Base-by-base conservation (phyloP, 2,113 vertebrate genomes). In the Miniopterus natalensis region DNA sequence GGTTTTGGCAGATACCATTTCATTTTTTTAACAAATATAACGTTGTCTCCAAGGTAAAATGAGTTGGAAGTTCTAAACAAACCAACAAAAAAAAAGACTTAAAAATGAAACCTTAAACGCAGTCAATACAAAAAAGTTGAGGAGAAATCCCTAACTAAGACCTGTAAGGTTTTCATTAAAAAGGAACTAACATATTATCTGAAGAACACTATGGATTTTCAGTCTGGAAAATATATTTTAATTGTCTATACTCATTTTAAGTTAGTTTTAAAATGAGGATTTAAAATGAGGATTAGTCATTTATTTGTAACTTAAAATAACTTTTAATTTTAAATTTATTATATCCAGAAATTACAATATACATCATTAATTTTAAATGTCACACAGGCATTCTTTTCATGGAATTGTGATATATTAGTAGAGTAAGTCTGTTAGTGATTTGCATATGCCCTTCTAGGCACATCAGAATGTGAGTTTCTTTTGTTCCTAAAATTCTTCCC, bases 311-410 rank as follows among this genome's bases (percentile, higher is more conserved):
- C 20, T 36, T 85, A 85, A n/a, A 70, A n/a, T 73, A 91, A 25
- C 14, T 92, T 94, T 81, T 3, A 13, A 57, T 61, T 77, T 95
- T 1, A 75, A 80, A 75, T 84, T 49, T 61, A 61, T 74, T 86
- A 70, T 68, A 93, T 75, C 49, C 14, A 93, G 23, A 94, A 73
- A 79, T 40, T 90, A 63, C 5, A 65, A 66, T 49, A 45, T 40
- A 31, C 4, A 36, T 73, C 53, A 59, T 87, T 94, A 74, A 61
- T 51, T 90, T 89, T 25, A 53, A 73, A 92, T 79, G 78, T 84
- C 87, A 42, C 47, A n/a, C 2, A 4, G 5, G 1, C 5, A 47
- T 2, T 84, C 10, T 71, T 75, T 74, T 63, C 70, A 75, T 36
- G 15, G 20, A 84, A 94, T 81, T 92, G 53, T 81, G 25, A 79